Base-by-base conservation (phyloP, 2,797 vertebrate genomes). In the Rhabdomys pumilio region DNA sequence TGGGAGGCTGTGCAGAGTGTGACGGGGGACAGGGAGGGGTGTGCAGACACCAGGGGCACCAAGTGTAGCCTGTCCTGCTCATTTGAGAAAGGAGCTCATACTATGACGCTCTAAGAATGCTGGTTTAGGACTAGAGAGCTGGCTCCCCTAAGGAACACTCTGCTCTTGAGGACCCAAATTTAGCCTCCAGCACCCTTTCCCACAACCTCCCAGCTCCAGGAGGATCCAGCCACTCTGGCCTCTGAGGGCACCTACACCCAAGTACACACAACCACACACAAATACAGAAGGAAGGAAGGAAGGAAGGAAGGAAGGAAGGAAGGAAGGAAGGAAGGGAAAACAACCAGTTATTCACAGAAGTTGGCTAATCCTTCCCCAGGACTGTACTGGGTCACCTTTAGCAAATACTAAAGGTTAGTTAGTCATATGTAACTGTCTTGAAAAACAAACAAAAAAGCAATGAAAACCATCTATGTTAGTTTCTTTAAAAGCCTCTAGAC, bases 1-100 rank as follows among this genome's bases (percentile, higher is more conserved):
- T 41, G 65, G 89, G 89, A 84, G 96, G 89, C 41, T 61, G 24
- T 29, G 61, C 41, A 15, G 83, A 69, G 38, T 50, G 75, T 34
- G 81, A n/a, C 75, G 50, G 77, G 92, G 77, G 47, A 47, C 13
- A 34, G 26, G 29, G 9, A 57, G 65, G 38, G 47, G 59, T 67
- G 24, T 6, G 6, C 29, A 31, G n/a, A 69, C 22, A 22, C 2
- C 31, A 44, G 29, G 15, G 24, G 22, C 29, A 65, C n/a, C 20
- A 20, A 24, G 59, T n/a, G 19, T 55, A 10, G 29, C 19, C 81
- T 87, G 41, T 57, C 34, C 76, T 81, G 84, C 50, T 63, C 75
- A 41, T 92, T 57, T n/a, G 77, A 59, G 95, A 84, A 76, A 29
- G 55, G 72, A 95, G 26, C 41, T 55, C 12, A 22, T 2, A 34